A percentile compares a stretch with the other conserved stretches of the same genome.
Conservation (phyloP, 2,888 invertebrate species). For the Philonicus albiceps region DNA sequence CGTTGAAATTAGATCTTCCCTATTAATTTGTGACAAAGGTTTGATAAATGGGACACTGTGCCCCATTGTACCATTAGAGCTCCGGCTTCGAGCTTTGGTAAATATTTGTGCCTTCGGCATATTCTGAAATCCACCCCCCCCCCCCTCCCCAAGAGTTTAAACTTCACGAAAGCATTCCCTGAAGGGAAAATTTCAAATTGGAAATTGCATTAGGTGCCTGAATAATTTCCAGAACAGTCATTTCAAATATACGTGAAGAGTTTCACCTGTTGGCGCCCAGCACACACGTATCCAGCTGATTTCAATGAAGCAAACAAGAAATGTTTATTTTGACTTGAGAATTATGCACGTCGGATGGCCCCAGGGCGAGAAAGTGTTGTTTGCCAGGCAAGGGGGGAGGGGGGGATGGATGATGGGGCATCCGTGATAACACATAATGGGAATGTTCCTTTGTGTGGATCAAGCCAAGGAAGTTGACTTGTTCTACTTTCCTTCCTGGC, state of each 20-base stretch:
- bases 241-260: background rate
- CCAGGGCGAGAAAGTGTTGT: conserved; percentile 6
- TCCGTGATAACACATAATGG: conserved; percentile 24
- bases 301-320: conserved; percentile 1
- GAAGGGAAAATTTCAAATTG: background rate
- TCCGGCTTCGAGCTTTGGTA: background rate
- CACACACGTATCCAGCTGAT: background rate
- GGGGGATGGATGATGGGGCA: background rate
- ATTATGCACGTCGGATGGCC: background rate
- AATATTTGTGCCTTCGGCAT: background rate
- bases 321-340: conserved; percentile 3
- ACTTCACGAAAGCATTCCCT: background rate
- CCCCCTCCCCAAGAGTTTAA: too few relatives aligned
- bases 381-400: background rate
- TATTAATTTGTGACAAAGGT: background rate
- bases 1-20: background rate
- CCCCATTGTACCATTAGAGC: background rate
- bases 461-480: conserved; percentile 22
- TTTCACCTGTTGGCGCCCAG: background rate
- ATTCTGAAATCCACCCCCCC: background rate
- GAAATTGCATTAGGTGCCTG: background rate
- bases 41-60: background rate
- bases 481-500: conserved; percentile 6
- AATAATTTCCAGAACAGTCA: background rate
- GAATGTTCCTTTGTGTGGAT: conserved; percentile 1